Evolutionary conservation across 2,888 invertebrate species (phyloP).

Genomic region (Tyria jacobaeae): DNA sequence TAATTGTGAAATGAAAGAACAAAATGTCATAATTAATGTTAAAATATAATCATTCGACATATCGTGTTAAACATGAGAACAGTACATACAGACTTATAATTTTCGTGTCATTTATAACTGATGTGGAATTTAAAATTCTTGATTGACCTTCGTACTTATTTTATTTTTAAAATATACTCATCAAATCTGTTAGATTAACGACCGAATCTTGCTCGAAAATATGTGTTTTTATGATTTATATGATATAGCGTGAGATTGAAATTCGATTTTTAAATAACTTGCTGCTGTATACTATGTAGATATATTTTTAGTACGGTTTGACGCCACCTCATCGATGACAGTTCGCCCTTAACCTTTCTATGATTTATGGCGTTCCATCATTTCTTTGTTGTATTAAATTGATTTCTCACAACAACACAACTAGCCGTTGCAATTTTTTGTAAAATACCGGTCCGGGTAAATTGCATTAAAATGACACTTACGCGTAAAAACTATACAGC

Average conservation of each 20-base stretch:
- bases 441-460: not conserved
- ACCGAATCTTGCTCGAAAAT: not conserved
- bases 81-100: constrained; percentile 23
- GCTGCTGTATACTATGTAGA: not conserved
- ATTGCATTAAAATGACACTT: not conserved
- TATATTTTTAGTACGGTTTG: not conserved
- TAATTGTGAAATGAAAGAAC: no score
- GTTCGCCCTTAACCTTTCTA: not conserved
- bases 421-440: not conserved
- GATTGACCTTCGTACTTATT: constrained; percentile 1
- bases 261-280: not conserved
- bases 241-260: not conserved
- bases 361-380: no score
- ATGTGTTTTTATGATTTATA: not conserved
- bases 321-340: not conserved
- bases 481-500: not conserved
- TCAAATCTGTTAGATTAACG: not conserved
- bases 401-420: not conserved
- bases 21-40: no score
- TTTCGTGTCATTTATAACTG: constrained; percentile 33
- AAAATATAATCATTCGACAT: no score
- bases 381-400: no score
- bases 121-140: constrained; percentile 17
- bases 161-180: not conserved
- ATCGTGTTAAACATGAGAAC: constrained; percentile 23